phyloP scores from a whole-genome alignment of 2,113 vertebrate genomes.

The Morone saxatilis region DNA sequence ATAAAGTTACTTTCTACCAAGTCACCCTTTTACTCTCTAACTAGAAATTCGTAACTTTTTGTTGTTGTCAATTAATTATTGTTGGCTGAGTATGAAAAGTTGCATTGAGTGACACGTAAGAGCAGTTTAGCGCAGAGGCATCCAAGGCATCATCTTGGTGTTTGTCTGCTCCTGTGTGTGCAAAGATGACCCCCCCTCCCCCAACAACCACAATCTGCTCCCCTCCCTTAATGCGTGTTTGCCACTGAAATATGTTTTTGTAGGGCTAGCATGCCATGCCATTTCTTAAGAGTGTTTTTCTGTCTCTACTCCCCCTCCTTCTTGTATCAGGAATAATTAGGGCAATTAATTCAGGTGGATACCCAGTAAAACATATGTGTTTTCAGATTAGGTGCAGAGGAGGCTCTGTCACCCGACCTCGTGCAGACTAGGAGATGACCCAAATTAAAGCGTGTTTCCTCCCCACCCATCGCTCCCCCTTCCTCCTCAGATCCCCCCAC shows the following conservation, averaged over 20 bases:
- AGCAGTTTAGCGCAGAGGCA: constrained; percentile 26
- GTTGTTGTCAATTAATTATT: constrained; percentile 10
- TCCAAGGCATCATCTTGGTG: constrained; percentile 62
- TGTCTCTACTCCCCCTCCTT: constrained; percentile 23
- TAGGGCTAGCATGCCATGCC: constrained; percentile 34
- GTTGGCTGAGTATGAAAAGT: constrained; percentile 40
- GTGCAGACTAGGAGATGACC: constrained; percentile 81
- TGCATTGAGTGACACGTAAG: constrained; percentile 42
- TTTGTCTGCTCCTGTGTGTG: constrained; percentile 57
- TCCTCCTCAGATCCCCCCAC: constrained; percentile 36
- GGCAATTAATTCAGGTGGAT: constrained; percentile 83
- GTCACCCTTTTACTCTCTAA: neutral
- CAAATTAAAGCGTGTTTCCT: constrained; percentile 79
- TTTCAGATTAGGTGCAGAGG: constrained; percentile 75
- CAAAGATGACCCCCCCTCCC: constrained; percentile 45
- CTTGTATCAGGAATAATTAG: constrained; percentile 82
- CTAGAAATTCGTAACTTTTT: neutral
- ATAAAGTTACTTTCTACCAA: neutral
- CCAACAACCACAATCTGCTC: constrained; percentile 50
- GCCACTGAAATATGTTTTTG: constrained; percentile 48
- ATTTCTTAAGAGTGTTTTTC: constrained; percentile 14
- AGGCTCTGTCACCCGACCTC: constrained; percentile 74
- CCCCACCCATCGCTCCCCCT: constrained; percentile 55
- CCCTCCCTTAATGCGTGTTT: constrained; percentile 62
- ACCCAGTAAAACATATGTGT: constrained; percentile 80